A percentile compares a stretch with the other conserved stretches of the same genome.
Conservation (phyloP, 2,797 vertebrate genomes). For the Enteromius fasciolatus region DNA sequence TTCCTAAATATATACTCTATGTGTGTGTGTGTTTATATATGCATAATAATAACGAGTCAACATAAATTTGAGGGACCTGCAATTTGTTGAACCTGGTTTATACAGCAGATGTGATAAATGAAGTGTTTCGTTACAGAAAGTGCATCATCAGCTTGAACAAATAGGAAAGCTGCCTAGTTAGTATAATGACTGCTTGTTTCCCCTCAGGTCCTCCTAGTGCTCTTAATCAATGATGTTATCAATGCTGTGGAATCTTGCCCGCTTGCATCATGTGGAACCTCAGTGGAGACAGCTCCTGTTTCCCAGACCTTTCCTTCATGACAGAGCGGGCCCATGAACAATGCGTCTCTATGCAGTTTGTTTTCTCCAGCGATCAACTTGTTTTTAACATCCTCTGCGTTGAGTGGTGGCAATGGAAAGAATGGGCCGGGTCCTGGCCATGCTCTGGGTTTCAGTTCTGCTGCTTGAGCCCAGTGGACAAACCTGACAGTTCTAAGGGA, state of each 20-base stretch:
- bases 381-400: slow-evolving; percentile 54
- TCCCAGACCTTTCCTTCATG: slow-evolving; percentile 48
- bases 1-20: no score
- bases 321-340: slow-evolving; percentile 50
- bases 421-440: slow-evolving; percentile 52
- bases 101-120: background rate
- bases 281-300: slow-evolving; percentile 43
- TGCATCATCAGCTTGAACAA: slow-evolving; percentile 4
- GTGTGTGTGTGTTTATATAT: no score
- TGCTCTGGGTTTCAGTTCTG: slow-evolving; percentile 62
- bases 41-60: background rate
- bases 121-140: background rate
- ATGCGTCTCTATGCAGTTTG: slow-evolving; percentile 58
- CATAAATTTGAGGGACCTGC: background rate
- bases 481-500: slow-evolving; percentile 58
- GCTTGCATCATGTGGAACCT: slow-evolving; percentile 26
- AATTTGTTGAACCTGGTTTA: background rate
- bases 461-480: slow-evolving; percentile 62
- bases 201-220: background rate
- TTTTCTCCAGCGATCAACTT: slow-evolving; percentile 55
- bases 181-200: background rate
- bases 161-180: background rate
- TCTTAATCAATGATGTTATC: slow-evolving; percentile 46
- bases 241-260: slow-evolving; percentile 30
- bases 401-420: slow-evolving; percentile 69